Conservation (phyloP, 2,888 invertebrate species). For the Noctua comes region DNA sequence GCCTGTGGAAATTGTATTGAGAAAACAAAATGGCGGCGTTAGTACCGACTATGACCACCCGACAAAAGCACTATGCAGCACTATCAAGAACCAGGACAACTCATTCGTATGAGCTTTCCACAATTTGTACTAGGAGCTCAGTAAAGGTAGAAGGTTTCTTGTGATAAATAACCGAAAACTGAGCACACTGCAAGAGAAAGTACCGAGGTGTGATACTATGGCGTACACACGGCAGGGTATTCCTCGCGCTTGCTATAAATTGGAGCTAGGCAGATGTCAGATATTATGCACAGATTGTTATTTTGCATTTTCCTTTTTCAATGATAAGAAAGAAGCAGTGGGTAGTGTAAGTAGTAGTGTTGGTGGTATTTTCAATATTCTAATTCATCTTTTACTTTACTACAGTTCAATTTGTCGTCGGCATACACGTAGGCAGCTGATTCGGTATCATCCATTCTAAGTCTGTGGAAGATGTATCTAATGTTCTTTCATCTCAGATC, state of each 20-base stretch:
- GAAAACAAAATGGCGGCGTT: background rate
- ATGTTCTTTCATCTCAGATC: background rate
- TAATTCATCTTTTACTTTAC: background rate
- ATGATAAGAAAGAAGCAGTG: no score
- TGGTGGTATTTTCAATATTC: background rate
- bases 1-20: no score
- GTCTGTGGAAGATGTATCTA: background rate
- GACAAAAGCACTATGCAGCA: background rate
- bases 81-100: background rate
- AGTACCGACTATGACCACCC: background rate
- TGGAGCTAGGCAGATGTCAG: background rate
- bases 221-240: background rate
- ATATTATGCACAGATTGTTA: background rate
- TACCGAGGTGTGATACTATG: background rate
- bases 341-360: no score
- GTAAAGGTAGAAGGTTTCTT: no score
- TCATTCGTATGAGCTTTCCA: background rate
- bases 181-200: conserved; percentile 20
- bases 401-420: background rate
- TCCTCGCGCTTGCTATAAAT: no score
- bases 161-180: background rate
- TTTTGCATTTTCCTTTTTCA: no score
- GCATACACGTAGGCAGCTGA: background rate
- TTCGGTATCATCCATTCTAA: background rate
- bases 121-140: background rate